A percentile compares a stretch with the other conserved stretches of the same genome.
phyloP scores from a whole-genome alignment of 2,797 vertebrate genomes.

The Malacoraja senta region DNA sequence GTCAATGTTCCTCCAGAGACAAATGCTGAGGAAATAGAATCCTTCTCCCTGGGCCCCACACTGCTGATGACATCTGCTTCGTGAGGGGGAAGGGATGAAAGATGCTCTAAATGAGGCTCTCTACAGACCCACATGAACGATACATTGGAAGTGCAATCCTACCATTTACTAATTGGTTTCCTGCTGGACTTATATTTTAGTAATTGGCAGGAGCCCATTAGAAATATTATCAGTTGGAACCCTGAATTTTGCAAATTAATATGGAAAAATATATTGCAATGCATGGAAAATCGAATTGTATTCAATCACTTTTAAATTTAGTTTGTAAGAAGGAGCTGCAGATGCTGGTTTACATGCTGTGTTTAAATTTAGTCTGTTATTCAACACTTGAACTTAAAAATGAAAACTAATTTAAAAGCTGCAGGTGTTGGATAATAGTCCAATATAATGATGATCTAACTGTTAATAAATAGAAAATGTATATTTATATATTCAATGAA shows the following conservation, averaged over 20 bases:
- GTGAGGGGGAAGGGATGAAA: not conserved
- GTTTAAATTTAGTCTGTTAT: not conserved
- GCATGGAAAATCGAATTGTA: not conserved
- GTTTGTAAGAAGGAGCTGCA: no score
- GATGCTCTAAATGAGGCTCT: not conserved
- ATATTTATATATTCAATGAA: constrained; percentile 19
- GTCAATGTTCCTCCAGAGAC: no score
- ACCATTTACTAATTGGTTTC: not conserved
- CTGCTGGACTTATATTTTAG: not conserved
- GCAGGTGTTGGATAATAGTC: not conserved
- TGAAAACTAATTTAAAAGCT: not conserved
- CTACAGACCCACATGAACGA: not conserved
- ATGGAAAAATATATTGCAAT: not conserved
- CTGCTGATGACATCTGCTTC: not conserved
- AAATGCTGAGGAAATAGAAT: not conserved
- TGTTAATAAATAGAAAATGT: not conserved
- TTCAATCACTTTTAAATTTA: not conserved
- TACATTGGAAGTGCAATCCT: not conserved
- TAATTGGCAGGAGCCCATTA: not conserved
- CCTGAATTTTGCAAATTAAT: constrained; percentile 8
- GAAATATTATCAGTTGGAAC: not conserved
- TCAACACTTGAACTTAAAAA: not conserved
- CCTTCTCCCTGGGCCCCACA: not conserved
- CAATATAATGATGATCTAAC: no score
- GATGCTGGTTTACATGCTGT: no score